Base-by-base conservation (phyloP, 2,888 invertebrate genomes). In the Chalcosyrphus nemorum region DNA sequence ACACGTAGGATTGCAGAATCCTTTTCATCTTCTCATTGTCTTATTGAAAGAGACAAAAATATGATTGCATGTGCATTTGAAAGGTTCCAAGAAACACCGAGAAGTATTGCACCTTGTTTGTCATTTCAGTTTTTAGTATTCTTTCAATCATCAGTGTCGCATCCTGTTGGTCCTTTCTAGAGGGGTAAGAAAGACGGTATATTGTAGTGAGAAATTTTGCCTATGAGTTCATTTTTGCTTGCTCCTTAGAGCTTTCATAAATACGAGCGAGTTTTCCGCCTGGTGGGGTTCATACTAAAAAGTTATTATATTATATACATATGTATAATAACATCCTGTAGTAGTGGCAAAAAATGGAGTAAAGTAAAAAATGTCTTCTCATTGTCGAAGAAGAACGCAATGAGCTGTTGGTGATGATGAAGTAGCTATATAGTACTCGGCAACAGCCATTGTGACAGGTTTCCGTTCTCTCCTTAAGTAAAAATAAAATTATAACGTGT, bases 261-360 rank as follows among this genome's bases (percentile, higher is more conserved):
- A 78, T 35, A 65, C 35, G 41, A 15, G 32, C 45, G 17, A 66
- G 66, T 41, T 41, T 59, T 71, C 61, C 43, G 54, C 66, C 47
- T 59, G 65, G 71, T 70, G 32, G 15, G 38, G 61, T 66, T 43
- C 19, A 47, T 63, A 52, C 29, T 66, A 77, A 47, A 72, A 72
- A 82, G 19, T 68, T 66, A 19, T 72, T 38, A 54, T 72, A 63
- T 68, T 61, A 47, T 66, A 47, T 77, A n/a, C n/a, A n/a, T n/a
- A n/a, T n/a, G n/a, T n/a, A n/a, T n/a, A n/a, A n/a, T 82, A 77
- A 66, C 71, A 72, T 82, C 77, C 77, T 71, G 56, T 66, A 41
- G 65, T 66, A 65, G 50, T 68, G 81, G 68, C 57, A 57, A 70
- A 52, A 35, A 77, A 54, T 27, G 27, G 52, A 63, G 76, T 43